phyloP scores from a whole-genome alignment of 2,113 vertebrate species.

The western clawed frog (Xenopus tropicalis) region DNA sequence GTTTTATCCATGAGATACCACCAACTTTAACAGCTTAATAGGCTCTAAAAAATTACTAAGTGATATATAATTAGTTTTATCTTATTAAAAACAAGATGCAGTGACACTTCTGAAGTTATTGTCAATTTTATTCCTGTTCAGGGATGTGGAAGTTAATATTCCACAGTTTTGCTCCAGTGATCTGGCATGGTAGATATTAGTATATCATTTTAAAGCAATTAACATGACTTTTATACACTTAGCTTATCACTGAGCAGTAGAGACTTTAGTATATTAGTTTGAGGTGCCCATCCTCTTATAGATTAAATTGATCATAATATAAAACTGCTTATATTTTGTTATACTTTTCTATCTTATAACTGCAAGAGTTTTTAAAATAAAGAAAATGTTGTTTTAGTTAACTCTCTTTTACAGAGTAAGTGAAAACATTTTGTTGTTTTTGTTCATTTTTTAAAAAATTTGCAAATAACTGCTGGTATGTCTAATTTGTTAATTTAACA shows the following conservation, averaged over 20 bases:
- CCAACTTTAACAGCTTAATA: neutral
- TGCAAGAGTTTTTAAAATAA: neutral
- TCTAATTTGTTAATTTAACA: too few relatives aligned
- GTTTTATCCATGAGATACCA: neutral
- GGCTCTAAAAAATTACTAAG: neutral
- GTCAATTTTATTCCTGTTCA: slow-evolving; percentile 4
- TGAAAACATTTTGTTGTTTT: too few relatives aligned
- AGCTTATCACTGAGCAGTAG: slow-evolving; percentile 10
- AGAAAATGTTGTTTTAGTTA: neutral
- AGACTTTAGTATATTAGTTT: neutral
- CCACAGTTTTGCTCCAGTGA: neutral
- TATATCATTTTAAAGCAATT: slow-evolving; percentile 19
- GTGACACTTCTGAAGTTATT: neutral
- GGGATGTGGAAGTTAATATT: slow-evolving; percentile 19
- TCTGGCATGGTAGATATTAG: slow-evolving; percentile 3
- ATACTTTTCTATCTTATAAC: neutral
- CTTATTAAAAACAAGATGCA: neutral
- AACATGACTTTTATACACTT: slow-evolving; percentile 10
- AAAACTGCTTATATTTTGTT: neutral
- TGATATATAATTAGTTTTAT: slow-evolving; percentile 3
- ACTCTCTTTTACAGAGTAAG: neutral
- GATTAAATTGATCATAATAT: neutral
- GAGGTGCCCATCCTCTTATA: neutral
- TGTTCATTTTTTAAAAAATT: too few relatives aligned
- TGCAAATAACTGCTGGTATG: too few relatives aligned